Base-by-base conservation (phyloP, 2,797 vertebrate species). In the Taeniopygia guttata region DNA sequence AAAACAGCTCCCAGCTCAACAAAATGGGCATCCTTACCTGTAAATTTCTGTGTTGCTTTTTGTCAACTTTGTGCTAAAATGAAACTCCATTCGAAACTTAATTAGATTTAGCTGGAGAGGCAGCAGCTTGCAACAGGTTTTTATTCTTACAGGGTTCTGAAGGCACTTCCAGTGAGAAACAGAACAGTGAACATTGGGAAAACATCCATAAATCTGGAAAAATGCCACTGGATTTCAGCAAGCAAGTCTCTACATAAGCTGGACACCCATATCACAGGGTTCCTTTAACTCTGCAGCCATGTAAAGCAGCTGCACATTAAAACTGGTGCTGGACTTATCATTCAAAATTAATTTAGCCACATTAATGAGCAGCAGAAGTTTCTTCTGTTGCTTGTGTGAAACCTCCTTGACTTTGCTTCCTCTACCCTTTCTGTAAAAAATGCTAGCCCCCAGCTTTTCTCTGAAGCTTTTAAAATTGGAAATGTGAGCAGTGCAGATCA, bases 121-220 rank as follows among this genome's bases (percentile, higher is more conserved):
- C 20, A 78, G 59, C 64, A 84, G 74, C 59, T 93, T 89, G 34
- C 63, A 91, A 92, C 13, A 92, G 21, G 43, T 68, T 87, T 96
- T 96, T 95, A 92, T 87, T 95, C 68, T 94, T 92, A 90, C 55
- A 89, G 45, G 36, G 34, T 90, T 93, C 64, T 85, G 83, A 89
- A 94, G 90, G 92, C 75, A 92, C 81, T 94, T 95, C 72, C 78
- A 94, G 54, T 27, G 36, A 90, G 52, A 83, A 93, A 95, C 38
- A 74, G 34, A 84, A 74, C 52, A 90, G 32, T 29, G 75, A 78
- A 85, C 45, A 60, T n/a, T 16, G 0, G 40, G 68, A 87, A 84
- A 82, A 86, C 40, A 88, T 20, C 46, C 40, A 60, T 62, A 72
- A 75, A 76, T 38, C 48, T 66, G 36, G 62, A 75, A 75, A 72